Evolutionary conservation across 1,140 invertebrate genomes (phyloP).

Genomic region (Cecropterus lyciades): DNA sequence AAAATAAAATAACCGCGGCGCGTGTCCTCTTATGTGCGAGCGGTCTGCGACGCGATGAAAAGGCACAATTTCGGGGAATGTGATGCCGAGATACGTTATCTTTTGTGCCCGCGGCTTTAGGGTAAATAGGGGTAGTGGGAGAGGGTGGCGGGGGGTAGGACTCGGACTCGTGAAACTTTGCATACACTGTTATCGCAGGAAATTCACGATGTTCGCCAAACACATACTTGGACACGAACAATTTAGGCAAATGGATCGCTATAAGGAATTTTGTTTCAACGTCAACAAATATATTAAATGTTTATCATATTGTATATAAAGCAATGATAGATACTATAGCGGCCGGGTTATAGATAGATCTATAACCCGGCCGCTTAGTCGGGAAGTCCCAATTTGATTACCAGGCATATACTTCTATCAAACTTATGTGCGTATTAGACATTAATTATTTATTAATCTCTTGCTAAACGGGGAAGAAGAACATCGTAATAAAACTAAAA

Average conservation of each 20-base stretch:
- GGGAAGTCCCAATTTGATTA: too few relatives aligned
- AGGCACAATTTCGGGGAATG: slow-evolving; percentile 47
- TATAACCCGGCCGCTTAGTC: too few relatives aligned
- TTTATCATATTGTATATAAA: too few relatives aligned
- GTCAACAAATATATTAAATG: too few relatives aligned
- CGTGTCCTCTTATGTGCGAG: slow-evolving; percentile 18
- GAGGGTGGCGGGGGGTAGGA: not conserved
- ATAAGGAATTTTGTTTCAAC: too few relatives aligned
- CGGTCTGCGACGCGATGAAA: slow-evolving; percentile 40
- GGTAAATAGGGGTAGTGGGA: slow-evolving; percentile 12
- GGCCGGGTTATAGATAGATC: too few relatives aligned
- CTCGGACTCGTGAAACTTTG: slow-evolving; percentile 17
- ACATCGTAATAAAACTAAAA: too few relatives aligned
- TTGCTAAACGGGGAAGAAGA: too few relatives aligned
- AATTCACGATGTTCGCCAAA: slow-evolving; percentile 15
- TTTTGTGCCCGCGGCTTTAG: slow-evolving; percentile 38
- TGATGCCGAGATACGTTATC: slow-evolving; percentile 47
- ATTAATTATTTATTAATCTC: too few relatives aligned
- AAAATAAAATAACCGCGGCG: slow-evolving; percentile 24
- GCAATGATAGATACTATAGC: too few relatives aligned
- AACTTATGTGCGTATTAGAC: too few relatives aligned
- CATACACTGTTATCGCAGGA: slow-evolving; percentile 23
- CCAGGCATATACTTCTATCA: too few relatives aligned
- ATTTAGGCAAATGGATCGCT: not conserved
- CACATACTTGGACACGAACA: slow-evolving; percentile 11